Evolutionary conservation across 2,888 invertebrate genomes (phyloP), one percentile per base, ranked within the genome.

Genomic region (Drosophila ezoana): DNA sequence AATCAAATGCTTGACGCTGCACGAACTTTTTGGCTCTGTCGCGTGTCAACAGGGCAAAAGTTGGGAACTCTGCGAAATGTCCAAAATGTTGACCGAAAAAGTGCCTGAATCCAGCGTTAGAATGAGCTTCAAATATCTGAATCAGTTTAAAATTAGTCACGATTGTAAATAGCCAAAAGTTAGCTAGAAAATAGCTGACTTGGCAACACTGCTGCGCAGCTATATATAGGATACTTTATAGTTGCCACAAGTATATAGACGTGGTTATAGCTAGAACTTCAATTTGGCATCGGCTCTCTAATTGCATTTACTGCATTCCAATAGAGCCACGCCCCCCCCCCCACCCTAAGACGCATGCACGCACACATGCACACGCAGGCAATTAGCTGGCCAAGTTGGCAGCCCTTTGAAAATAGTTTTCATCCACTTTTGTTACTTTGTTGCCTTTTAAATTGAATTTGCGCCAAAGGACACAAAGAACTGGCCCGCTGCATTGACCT

Each of bases 1-100:
- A 84, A 84, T 88, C 89, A 84, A 79, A 84, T 70, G 68, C 75
- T 47, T 66, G 57, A 49, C 60, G 58, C 59, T 52, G 63, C 52
- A 44, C 60, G 28, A 74, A 86, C 40, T 69, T 57, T 57, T 56
- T 61, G 80, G 66, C 61, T 53, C 35, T 38, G 62, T 63, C 48
- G 73, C 58, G 56, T 66, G 71, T 72, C 76, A 76, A 52, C 74
- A 69, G 57, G 28, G 60, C 41, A 58, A 60, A 76, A 72, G 56
- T 66, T 51, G 63, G 18, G 2, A 4, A 1, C 16, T 16, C 41
- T 10, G 16, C 11, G 16, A 18, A 41, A 49, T 60, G 53, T 51
- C 52, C 23, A 23, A 65, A 43, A 4, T 45, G 66, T 52, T 75
- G 75, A 73, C 75, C 75, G 60, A 28, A 28, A 28, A 28, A 28